Base-by-base conservation (phyloP, 1,140 invertebrate genomes). In the Portunus trituberculatus region DNA sequence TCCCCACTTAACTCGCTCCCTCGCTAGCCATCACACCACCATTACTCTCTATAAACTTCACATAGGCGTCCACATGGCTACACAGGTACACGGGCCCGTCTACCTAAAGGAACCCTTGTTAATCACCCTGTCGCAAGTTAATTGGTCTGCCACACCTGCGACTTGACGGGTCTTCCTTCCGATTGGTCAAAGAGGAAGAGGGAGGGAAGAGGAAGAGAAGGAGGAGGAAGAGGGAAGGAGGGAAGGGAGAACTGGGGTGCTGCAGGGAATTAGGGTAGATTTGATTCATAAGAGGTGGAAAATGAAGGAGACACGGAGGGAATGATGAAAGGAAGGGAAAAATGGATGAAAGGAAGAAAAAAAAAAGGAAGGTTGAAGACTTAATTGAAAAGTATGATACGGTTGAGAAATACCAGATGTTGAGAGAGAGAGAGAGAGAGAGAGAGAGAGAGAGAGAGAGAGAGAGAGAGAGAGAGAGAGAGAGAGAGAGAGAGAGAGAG, bases 401-500 rank as follows among this genome's bases (percentile, higher is more conserved):
- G 8, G 20, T 16, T 12, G 20, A 59, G 8, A 59, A 59, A 59
- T 59, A 59, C 20, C 39, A 59, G 52, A 59, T 59, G 39, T 39
- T 39, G 39, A 59, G 16, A 59, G 16, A 59, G 16, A 59, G 52
- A 59, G 52, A 59, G 52, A 20, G 32, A 48, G 46, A 91, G 46
- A 48, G 32, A 91, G 32, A 91, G 39, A 28, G 32, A 28, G 14
- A 52, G 32, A 86, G 25, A 25, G n/a, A 28, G 25, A 39, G 83
- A 31, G 83, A 39, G 28, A 86, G 28, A 12, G 32, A 86, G 32
- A 86, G 52, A 59, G 16, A 20, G 52, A 20, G 52, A 29, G n/a
- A 87, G 14, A 59, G 52, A 76, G n/a, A n/a, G 67, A 76, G 67
- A 76, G 67, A 76, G 67, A 76, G 67, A 76, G 67, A 76, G 67